Percentiles rank a stretch among this genome's conserved stretches.
These are phyloP conservation scores for Drosophila subsilvestris DNA, from an alignment of 2,888 invertebrate species.

Conservation along the genomic window DNA sequence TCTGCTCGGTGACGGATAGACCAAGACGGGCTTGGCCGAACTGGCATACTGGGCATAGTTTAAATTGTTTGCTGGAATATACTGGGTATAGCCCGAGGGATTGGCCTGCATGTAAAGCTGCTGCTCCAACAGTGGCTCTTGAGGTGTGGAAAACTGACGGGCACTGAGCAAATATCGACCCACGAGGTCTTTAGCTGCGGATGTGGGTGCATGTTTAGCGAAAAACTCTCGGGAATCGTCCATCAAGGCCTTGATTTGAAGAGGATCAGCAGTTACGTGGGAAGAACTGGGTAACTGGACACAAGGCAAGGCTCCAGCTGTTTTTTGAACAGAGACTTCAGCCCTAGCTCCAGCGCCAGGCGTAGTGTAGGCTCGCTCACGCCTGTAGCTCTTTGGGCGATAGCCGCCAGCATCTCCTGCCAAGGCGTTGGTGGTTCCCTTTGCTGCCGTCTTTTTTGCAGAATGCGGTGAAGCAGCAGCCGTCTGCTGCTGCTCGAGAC, in stretches of 20 bases:
- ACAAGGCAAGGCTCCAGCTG: not conserved
- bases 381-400: not conserved
- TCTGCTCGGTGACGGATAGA: constrained; percentile 21
- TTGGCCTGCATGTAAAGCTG: not conserved
- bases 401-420: not conserved
- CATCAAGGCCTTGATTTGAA: not conserved
- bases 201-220: constrained; percentile 24
- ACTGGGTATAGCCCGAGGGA: not conserved
- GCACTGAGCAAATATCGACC: constrained; percentile 29
- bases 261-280: not conserved
- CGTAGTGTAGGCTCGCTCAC: not conserved
- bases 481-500: constrained; percentile 25
- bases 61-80: not conserved
- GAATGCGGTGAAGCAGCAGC: constrained; percentile 1
- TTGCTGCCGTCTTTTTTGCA: not conserved
- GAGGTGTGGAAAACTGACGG: constrained; percentile 9
- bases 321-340: not conserved
- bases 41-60: not conserved
- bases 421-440: not conserved
- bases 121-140: not conserved
- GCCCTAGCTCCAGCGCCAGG: not conserved
- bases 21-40: constrained; percentile 30
- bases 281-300: not conserved
- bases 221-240: constrained; percentile 34
- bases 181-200: constrained; percentile 28